phyloP scores from a whole-genome alignment of 1,140 invertebrate species.

The Caenorhabditis tropicalis region DNA sequence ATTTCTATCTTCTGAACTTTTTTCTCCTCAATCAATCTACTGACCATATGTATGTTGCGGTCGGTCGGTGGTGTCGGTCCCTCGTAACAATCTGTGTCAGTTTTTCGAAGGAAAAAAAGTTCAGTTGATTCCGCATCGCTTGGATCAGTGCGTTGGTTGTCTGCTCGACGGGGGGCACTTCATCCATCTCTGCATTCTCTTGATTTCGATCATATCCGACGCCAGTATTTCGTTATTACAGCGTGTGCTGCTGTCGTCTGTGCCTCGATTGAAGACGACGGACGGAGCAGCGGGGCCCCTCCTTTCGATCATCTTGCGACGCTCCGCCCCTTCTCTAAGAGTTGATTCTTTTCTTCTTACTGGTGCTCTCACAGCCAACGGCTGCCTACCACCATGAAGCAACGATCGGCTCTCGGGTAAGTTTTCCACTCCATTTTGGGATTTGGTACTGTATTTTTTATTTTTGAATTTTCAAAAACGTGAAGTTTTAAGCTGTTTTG shows the following conservation, averaged over 20 bases:
- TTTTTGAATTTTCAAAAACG: not conserved
- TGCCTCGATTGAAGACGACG: conserved; percentile 1
- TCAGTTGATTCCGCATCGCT: not conserved
- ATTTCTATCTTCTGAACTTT: not conserved
- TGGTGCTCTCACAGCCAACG: conserved; percentile 40
- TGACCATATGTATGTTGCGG: conserved; percentile 36
- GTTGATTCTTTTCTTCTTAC: conserved; percentile 30
- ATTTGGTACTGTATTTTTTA: conserved; percentile 1
- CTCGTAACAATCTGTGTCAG: conserved; percentile 39
- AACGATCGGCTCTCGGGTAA: conserved; percentile 29
- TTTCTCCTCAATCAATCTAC: conserved; percentile 25
- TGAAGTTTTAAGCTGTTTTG: too few species aligned
- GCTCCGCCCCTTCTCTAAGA: conserved; percentile 7
- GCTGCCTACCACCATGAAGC: conserved; percentile 40
- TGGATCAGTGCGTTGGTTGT: conserved; percentile 24
- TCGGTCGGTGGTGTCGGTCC: conserved; percentile 23
- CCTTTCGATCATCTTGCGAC: conserved; percentile 20
- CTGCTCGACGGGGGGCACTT: not conserved
- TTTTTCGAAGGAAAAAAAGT: not conserved
- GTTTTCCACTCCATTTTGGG: not conserved
- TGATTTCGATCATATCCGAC: not conserved
- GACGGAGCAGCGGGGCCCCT: conserved; percentile 9
- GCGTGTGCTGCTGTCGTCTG: conserved; percentile 16
- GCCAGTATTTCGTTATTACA: conserved; percentile 6
- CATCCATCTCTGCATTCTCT: conserved; percentile 6